Conservation (phyloP, 2,888 invertebrate species). For the Epirrhoe tristata region DNA sequence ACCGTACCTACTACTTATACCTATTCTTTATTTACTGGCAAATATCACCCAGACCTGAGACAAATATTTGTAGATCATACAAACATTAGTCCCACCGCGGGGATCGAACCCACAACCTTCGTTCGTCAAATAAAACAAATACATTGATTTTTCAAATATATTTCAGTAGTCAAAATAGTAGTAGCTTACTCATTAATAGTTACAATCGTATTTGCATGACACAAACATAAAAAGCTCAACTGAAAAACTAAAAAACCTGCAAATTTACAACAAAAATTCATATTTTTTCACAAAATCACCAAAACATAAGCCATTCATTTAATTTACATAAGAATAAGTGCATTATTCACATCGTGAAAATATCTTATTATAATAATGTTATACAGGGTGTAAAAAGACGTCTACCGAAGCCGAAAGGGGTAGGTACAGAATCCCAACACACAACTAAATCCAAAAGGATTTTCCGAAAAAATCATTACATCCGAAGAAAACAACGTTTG, state of each 20-base stretch:
- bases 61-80: too few species aligned
- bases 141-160: conserved; percentile 79
- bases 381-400: too few species aligned
- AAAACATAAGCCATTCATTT: conserved; percentile 63
- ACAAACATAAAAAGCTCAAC: conserved; percentile 41
- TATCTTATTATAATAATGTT: conserved; percentile 55
- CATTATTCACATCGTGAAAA: conserved; percentile 78
- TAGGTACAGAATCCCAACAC: too few species aligned
- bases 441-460: too few species aligned
- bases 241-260: conserved; percentile 38
- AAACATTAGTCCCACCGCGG: too few species aligned
- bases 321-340: conserved; percentile 74
- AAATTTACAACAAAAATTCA: conserved; percentile 49
- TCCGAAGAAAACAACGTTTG: too few species aligned
- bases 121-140: conserved; percentile 41
- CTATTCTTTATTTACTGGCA: too few species aligned
- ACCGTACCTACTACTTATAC: too few species aligned
- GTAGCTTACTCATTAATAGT: conserved; percentile 84
- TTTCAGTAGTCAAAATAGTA: conserved; percentile 86
- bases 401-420: too few species aligned
- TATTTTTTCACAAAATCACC: conserved; percentile 45
- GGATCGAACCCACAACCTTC: too few species aligned
- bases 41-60: too few species aligned
- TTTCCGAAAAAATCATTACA: too few species aligned
- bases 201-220: conserved; percentile 80